phyloP scores from a whole-genome alignment of 1,140 invertebrate genomes.

The Penaeus chinensis region DNA sequence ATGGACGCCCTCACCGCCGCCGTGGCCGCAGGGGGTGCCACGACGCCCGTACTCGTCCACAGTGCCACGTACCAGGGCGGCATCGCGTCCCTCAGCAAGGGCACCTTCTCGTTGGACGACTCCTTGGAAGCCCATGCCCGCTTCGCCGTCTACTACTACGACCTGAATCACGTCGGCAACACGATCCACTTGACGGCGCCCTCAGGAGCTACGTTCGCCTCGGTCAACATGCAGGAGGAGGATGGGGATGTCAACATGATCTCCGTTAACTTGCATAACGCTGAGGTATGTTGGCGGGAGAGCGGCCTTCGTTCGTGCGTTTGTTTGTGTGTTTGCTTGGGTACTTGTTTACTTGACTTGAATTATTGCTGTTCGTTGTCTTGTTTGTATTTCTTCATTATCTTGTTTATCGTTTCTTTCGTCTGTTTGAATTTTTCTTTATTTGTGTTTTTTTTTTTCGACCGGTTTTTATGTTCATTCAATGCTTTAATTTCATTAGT shows the following conservation, averaged over 20 bases:
- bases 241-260: constrained; percentile 64
- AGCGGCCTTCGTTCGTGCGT: background rate
- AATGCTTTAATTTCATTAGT: no score
- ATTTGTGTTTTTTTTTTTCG: no score
- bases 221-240: constrained; percentile 63
- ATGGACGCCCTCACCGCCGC: constrained; percentile 63
- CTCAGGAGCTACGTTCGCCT: constrained; percentile 51
- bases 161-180: constrained; percentile 64
- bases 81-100: constrained; percentile 62
- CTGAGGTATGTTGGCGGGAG: constrained; percentile 38
- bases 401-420: no score
- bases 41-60: constrained; percentile 59
- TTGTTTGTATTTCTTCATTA: no score
- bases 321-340: background rate
- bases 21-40: constrained; percentile 54
- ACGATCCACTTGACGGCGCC: constrained; percentile 58
- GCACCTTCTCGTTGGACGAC: constrained; percentile 64
- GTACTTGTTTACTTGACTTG: no score
- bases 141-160: constrained; percentile 65
- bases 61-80: constrained; percentile 58
- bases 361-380: no score
- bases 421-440: no score
- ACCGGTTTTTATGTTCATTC: no score
- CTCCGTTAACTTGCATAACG: constrained; percentile 60
- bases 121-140: constrained; percentile 63